Conservation (phyloP, 2,113 vertebrate species). For the Pseudorectes ferrugineus region DNA sequence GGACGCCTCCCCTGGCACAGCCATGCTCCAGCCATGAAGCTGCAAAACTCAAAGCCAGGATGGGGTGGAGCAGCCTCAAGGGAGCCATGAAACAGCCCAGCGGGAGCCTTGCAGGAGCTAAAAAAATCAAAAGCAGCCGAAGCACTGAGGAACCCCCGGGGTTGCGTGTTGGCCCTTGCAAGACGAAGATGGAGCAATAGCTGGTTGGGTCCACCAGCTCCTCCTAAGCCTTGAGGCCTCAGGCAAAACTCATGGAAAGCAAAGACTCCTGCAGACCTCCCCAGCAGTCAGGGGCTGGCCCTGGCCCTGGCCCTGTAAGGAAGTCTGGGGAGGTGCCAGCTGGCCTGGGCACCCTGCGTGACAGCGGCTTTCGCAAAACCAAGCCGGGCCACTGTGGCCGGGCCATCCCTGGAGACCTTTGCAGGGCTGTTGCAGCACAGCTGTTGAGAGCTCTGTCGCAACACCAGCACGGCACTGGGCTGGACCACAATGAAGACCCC, state of each 20-base stretch:
- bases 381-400: rapidly evolving
- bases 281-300: not conserved
- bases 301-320: not conserved
- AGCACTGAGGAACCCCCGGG: not conserved
- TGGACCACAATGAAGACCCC: rapidly evolving
- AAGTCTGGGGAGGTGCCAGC: slow-evolving; percentile 34
- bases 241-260: slow-evolving; percentile 54
- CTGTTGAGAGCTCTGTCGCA: not conserved
- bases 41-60: not conserved
- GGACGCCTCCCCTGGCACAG: not conserved
- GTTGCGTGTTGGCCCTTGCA: not conserved
- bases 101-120: not conserved
- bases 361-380: not conserved
- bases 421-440: not conserved
- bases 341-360: slow-evolving; percentile 27
- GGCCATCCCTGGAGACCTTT: not conserved
- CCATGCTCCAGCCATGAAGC: not conserved
- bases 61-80: not conserved
- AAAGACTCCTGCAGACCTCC: slow-evolving; percentile 25
- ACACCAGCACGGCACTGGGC: not conserved
- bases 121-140: not conserved
- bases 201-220: not conserved
- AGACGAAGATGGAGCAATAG: slow-evolving; percentile 45
- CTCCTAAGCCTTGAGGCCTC: not conserved
- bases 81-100: not conserved